A percentile compares a stretch with the other conserved stretches of the same genome.
phyloP scores from a whole-genome alignment of 2,113 vertebrate species.

The Dolichotis patagonum region DNA sequence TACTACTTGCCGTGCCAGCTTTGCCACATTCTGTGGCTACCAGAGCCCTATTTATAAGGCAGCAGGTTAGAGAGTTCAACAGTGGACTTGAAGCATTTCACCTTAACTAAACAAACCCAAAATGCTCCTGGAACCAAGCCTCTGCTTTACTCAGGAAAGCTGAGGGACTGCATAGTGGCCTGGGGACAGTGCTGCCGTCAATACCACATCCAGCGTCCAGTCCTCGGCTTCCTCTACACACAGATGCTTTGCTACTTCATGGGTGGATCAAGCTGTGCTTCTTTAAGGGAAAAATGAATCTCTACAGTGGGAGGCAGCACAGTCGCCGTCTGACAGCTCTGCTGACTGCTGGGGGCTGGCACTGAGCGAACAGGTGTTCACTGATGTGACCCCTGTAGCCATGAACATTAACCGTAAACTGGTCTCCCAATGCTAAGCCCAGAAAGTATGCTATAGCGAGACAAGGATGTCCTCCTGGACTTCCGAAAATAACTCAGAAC shows the following conservation, averaged over 20 bases:
- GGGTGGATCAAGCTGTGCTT: not conserved
- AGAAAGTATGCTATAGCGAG: not conserved
- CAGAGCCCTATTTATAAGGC: not conserved
- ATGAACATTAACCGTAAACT: not conserved
- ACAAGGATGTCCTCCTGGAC: not conserved
- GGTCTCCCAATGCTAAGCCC: not conserved
- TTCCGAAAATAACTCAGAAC: slow-evolving; percentile 5
- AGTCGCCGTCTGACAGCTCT: not conserved
- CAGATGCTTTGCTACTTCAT: not conserved
- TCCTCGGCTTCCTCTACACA: not conserved
- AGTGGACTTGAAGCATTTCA: not conserved
- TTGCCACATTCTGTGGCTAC: not conserved
- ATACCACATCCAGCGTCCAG: not conserved
- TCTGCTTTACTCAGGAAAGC: not conserved
- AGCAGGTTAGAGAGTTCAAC: not conserved
- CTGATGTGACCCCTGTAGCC: not conserved
- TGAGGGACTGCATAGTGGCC: not conserved
- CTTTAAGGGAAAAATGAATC: not conserved
- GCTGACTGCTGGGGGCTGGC: not conserved
- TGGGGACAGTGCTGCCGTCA: not conserved
- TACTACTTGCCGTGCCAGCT: too few species aligned
- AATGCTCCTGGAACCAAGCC: not conserved
- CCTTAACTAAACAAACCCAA: not conserved
- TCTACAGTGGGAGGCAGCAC: not conserved
- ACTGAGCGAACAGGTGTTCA: not conserved